Conservation (phyloP, 2,888 invertebrate genomes). For the Timandra comae region DNA sequence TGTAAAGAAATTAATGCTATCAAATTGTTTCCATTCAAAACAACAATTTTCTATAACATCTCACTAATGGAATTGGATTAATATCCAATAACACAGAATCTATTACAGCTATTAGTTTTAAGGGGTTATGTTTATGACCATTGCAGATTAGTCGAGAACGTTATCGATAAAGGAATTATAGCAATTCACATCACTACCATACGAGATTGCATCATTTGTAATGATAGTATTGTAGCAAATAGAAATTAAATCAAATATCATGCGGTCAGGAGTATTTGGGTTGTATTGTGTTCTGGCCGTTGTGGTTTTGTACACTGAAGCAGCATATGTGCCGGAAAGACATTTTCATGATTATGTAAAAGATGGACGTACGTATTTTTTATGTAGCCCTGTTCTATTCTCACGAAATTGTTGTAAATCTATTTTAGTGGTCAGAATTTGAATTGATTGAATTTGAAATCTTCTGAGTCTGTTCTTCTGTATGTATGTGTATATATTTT, state of each 20-base stretch:
- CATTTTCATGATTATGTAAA: constrained; percentile 52
- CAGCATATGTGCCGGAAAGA: constrained; percentile 3
- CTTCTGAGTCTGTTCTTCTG: too few species aligned
- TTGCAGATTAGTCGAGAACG: constrained; percentile 1
- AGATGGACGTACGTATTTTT: constrained; percentile 56
- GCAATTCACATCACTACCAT: constrained; percentile 8
- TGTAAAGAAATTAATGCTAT: too few species aligned
- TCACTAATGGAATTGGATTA: constrained; percentile 2
- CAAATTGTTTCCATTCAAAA: too few species aligned
- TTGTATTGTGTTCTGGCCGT: constrained; percentile 9
- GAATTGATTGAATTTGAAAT: too few species aligned
- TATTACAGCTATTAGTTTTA: too few species aligned
- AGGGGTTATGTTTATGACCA: background rate
- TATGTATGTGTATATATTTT: too few species aligned
- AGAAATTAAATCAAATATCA: constrained; percentile 9
- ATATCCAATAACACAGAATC: background rate
- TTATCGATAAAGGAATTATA: too few species aligned
- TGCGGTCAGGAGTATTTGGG: constrained; percentile 8
- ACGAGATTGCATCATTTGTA: constrained; percentile 4
- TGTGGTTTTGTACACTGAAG: constrained; percentile 3
- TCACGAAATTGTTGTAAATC: too few species aligned
- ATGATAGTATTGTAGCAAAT: constrained; percentile 1
- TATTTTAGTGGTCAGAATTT: too few species aligned
- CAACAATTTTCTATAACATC: too few species aligned
- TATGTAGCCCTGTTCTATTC: too few species aligned